These are phyloP conservation scores for Pherbina coryleti DNA, from an alignment of 2,888 invertebrate genomes.

Conservation along the genomic window DNA sequence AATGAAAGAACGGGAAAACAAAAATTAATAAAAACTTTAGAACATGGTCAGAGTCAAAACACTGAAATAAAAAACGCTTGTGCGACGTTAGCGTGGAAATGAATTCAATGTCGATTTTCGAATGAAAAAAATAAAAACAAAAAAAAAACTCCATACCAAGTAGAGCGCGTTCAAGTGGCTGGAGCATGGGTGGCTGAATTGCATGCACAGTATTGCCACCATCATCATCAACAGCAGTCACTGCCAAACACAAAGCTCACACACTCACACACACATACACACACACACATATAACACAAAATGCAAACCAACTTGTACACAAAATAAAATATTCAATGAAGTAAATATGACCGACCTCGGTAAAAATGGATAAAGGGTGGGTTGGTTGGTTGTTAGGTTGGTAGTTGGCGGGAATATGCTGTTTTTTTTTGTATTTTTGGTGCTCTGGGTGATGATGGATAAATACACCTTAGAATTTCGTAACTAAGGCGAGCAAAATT, in stretches of 20 bases:
- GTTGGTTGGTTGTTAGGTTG: neutral
- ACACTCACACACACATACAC: neutral
- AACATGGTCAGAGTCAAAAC: neutral
- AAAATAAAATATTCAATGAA: constrained; percentile 33
- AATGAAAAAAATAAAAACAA: too few relatives aligned
- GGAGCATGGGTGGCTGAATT: neutral
- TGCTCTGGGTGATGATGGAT: neutral
- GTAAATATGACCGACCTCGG: constrained; percentile 30
- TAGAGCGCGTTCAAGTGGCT: neutral
- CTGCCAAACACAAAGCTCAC: neutral
- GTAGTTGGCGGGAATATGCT: neutral
- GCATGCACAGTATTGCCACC: neutral
- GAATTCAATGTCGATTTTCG: constrained; percentile 1
- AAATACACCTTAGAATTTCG: neutral
- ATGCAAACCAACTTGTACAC: constrained; percentile 7
- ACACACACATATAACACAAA: neutral
- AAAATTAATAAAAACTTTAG: constrained; percentile 19
- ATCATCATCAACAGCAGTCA: neutral
- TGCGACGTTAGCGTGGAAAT: neutral
- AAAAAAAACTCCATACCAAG: neutral
- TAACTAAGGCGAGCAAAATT: neutral
- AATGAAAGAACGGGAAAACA: neutral
- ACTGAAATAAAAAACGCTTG: neutral
- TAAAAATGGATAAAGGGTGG: neutral
- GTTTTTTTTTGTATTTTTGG: neutral